Base-by-base conservation (phyloP, 2,113 vertebrate species). In the Lophochroa leadbeateri region DNA sequence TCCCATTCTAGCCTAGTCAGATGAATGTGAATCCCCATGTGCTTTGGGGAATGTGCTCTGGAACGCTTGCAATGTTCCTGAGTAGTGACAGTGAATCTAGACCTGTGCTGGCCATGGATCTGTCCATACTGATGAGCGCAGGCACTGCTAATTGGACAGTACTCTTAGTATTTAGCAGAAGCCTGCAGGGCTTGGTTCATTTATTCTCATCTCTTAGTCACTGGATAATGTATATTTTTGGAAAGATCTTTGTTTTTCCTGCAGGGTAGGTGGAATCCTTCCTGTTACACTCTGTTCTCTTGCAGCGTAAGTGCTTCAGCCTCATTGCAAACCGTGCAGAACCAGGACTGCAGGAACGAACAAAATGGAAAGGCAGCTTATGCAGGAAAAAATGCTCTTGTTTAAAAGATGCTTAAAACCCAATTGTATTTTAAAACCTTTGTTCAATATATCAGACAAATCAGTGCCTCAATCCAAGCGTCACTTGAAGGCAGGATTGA, bases 181-280 rank as follows among this genome's bases (percentile, higher is more conserved):
- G 35, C 86, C 88, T 86, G 31, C 72, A 49, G 72, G 80, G 31
- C 47, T 88, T 92, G 47, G 17, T 86, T 83, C 64, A 57, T 71
- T 92, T 88, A 43, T 75, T 95, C 82, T 90, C 13, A 33, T 88
- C 90, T 95, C 84, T 94, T 84, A 96, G 82, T 92, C 85, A 50
- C 37, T 68, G 77, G 58, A 86, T 90, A 90, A 69, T 35, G 33
- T 96, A 39, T 91, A 87, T 78, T 96, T 92, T 93, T 85, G 33
- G 70, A 91, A 95, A 65, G 68, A 92, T 88, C 79, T 90, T 94
- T 96, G 80, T 41, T 93, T 82, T 94, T 94, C 92, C 95, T 95
- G 77, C n/a, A 77, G 94, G 80, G 92, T 69, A 79, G 77, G 88
- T 84, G 58, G 81, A 87, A 78, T 84, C 46, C 37, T 94, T 86